Evolutionary conservation across 2,797 vertebrate species (phyloP).

Genomic region (Acrossocheilus fasciatus): DNA sequence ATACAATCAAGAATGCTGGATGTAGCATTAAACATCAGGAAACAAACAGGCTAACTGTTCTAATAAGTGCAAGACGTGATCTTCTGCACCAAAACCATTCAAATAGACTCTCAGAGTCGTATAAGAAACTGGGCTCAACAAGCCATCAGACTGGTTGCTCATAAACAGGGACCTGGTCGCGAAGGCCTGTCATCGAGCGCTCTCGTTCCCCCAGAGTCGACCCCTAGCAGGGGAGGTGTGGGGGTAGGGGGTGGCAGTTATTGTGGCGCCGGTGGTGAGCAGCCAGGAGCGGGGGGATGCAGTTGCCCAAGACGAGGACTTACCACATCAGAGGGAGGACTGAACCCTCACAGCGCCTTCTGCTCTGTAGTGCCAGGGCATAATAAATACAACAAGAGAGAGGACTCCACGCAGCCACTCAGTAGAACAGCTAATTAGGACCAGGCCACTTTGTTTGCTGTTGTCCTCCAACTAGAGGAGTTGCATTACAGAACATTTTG

Average conservation of each 20-base stretch:
- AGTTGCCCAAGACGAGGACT: constrained; percentile 62
- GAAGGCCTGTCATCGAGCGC: constrained; percentile 55
- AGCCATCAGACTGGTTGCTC: constrained; percentile 24
- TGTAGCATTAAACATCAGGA: background rate
- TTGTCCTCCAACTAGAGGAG: constrained; percentile 56
- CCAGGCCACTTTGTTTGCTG: constrained; percentile 62
- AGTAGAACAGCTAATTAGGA: constrained; percentile 66
- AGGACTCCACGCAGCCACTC: constrained; percentile 59
- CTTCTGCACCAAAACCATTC: background rate
- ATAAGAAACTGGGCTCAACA: constrained; percentile 39
- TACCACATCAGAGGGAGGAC: constrained; percentile 64
- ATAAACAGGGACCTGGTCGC: constrained; percentile 51
- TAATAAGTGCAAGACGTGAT: constrained; percentile 12
- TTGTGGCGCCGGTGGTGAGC: constrained; percentile 68
- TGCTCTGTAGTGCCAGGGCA: constrained; percentile 64
- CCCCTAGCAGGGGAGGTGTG: constrained; percentile 53
- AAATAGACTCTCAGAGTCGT: background rate
- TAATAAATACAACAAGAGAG: constrained; percentile 65
- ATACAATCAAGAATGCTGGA: constrained; percentile 43
- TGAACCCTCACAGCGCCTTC: constrained; percentile 64
- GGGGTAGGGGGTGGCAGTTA: constrained; percentile 53
- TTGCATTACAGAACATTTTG: constrained; percentile 52
- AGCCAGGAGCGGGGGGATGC: constrained; percentile 53
- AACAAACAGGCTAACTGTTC: constrained; percentile 17
- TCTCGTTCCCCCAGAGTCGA: constrained; percentile 53